A percentile compares a stretch with the other conserved stretches of the same genome.
phyloP scores from a whole-genome alignment of 2,888 invertebrate genomes.

The Zhengitettix transpicula region DNA sequence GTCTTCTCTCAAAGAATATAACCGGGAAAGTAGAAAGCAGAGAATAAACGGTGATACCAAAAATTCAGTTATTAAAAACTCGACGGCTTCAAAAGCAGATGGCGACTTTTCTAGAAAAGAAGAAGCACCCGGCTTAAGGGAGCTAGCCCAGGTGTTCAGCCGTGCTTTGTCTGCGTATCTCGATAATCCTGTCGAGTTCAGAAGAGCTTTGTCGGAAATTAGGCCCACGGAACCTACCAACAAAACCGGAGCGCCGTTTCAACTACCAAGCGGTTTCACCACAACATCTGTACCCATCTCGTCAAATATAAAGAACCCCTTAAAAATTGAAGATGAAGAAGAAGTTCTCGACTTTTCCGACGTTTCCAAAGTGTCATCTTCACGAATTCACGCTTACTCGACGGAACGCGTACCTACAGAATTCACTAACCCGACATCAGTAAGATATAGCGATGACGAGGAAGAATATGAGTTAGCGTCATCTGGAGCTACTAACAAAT shows the following conservation, averaged over 20 bases:
- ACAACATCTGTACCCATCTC: conserved; percentile 19
- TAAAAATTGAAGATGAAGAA: conserved; percentile 44
- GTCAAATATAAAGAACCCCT: conserved; percentile 19
- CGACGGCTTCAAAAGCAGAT: background rate
- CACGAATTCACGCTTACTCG: background rate
- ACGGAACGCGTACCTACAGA: background rate
- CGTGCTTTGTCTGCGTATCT: conserved; percentile 67
- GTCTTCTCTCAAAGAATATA: background rate
- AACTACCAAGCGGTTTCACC: background rate
- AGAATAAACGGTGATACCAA: too few species aligned
- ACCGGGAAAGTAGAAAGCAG: background rate
- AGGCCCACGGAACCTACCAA: conserved; percentile 47
- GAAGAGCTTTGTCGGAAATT: conserved; percentile 55
- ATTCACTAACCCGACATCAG: too few species aligned
- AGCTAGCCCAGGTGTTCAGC: conserved; percentile 70
- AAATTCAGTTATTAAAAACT: background rate
- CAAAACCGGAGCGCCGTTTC: background rate
- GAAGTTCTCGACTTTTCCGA: conserved; percentile 66
- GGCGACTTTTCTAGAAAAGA: background rate
- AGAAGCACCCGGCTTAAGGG: conserved; percentile 32
- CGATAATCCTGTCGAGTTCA: conserved; percentile 66
- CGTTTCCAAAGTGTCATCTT: conserved; percentile 27
- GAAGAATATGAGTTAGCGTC: too few species aligned
- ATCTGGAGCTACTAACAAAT: too few species aligned
- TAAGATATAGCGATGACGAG: too few species aligned